Evolutionary conservation across 2,113 vertebrate species (phyloP).

Genomic region (Steatornis caripensis): DNA sequence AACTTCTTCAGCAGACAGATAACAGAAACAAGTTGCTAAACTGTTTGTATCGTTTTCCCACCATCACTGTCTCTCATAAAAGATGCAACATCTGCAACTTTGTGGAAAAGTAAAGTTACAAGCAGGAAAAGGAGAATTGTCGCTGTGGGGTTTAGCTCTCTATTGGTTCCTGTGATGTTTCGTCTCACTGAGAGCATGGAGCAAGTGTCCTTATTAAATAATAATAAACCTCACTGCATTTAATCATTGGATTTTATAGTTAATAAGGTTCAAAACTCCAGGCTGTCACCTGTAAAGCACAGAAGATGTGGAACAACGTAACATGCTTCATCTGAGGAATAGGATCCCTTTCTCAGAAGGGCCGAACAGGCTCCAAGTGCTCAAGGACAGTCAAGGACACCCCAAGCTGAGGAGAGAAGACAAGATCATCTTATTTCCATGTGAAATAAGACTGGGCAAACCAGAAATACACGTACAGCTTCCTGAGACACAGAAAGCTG

Average conservation of each 20-base stretch:
- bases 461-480: not conserved
- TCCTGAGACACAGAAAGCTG: not conserved
- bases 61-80: not conserved
- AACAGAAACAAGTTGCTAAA: not conserved
- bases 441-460: not conserved
- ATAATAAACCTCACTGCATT: not conserved
- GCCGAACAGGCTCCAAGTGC: not conserved
- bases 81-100: not conserved
- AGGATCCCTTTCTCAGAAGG: not conserved
- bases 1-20: not conserved
- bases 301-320: not conserved
- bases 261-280: not conserved
- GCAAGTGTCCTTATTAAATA: slow-evolving; percentile 7
- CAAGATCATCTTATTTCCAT: not conserved
- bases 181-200: not conserved
- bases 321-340: not conserved
- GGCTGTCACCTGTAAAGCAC: not conserved
- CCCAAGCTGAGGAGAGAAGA: not conserved
- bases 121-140: not conserved
- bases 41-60: not conserved
- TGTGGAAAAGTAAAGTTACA: not conserved
- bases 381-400: not conserved
- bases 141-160: not conserved
- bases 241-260: slow-evolving; percentile 5
- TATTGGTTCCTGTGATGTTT: not conserved